A percentile compares a stretch with the other conserved stretches of the same genome.
phyloP scores from a whole-genome alignment of 1,140 invertebrate genomes.

The Drosophila trapezifrons region DNA sequence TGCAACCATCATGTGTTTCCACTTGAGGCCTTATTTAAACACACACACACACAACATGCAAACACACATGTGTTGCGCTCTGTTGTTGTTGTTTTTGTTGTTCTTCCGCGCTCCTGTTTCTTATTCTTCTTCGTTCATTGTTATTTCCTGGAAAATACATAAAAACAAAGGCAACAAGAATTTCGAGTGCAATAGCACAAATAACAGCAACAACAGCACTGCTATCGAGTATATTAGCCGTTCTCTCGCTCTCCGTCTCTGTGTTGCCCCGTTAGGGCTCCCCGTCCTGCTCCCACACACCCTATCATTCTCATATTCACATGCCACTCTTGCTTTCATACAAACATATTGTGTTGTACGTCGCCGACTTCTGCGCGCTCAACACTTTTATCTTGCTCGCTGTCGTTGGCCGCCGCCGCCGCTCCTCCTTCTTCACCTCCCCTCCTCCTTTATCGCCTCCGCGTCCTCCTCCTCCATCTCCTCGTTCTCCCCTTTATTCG shows the following conservation, averaged over 20 bases:
- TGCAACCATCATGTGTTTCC: slow-evolving; percentile 73
- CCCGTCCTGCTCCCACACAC: slow-evolving; percentile 14
- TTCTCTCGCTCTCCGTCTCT: slow-evolving; percentile 10
- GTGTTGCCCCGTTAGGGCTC: slow-evolving; percentile 9
- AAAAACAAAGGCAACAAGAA: slow-evolving; percentile 81
- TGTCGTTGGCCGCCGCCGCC: slow-evolving; percentile 45
- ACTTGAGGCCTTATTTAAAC: slow-evolving; percentile 54
- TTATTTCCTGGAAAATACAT: slow-evolving; percentile 76
- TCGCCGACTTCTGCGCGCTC: slow-evolving; percentile 66
- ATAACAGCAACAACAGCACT: slow-evolving; percentile 46
- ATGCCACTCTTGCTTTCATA: slow-evolving; percentile 72
- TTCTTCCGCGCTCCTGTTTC: slow-evolving; percentile 52
- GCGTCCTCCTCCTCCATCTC: slow-evolving; percentile 8
- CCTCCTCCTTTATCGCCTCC: slow-evolving; percentile 11
- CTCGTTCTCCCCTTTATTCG: slow-evolving; percentile 1
- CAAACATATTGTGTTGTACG: slow-evolving; percentile 27
- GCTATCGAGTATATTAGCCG: slow-evolving; percentile 72
- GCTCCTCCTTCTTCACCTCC: slow-evolving; percentile 28
- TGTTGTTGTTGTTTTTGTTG: slow-evolving; percentile 43
- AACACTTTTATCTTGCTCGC: slow-evolving; percentile 72
- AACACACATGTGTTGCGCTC: slow-evolving; percentile 43
- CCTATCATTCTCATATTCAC: slow-evolving; percentile 60
- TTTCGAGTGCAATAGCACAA: slow-evolving; percentile 77
- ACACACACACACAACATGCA: slow-evolving; percentile 12
- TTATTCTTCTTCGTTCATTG: slow-evolving; percentile 57